Evolutionary conservation across 2,797 vertebrate species (phyloP), one percentile per base, ranked within the genome.

Genomic region (Tenualosa ilisha): DNA sequence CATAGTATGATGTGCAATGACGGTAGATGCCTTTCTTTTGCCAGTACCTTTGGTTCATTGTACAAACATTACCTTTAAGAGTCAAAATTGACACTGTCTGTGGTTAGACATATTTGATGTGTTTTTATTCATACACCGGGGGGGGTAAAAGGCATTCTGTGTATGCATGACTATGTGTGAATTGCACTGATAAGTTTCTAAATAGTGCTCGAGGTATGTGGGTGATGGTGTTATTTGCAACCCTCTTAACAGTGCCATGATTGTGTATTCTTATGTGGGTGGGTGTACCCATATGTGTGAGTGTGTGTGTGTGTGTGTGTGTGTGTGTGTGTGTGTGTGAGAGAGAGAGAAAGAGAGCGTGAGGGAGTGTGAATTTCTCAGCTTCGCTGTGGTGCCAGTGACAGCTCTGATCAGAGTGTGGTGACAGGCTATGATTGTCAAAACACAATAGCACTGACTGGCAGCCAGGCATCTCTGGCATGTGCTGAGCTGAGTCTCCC

Each of bases 391-490:
- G 87, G 93, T 93, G 91, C 91, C 87, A 92, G 93, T 95, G 95
- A 96, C 95, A 95, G 92, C 92, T 94, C 94, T 95, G 96, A 96
- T 96, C 94, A 94, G 93, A 93, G 94, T 92, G 94, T 92, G 94
- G 95, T 95, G 95, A 95, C 95, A 96, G 94, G 90, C 93, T 92
- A 94, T 94, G 94, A 96, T 95, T 96, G 95, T 96, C 95, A 95
- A 96, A 96, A 95, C 91, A 92, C 91, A 93, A 79, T 88, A 92
- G 92, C 91, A 82, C 90, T 95, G 95, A 95, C 91, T 96, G 94
- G 94, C 94, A 95, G 94, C 91, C 91, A 79, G 72, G 88, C 61
- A 65, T 92, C 93, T 93, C 92, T 92, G 92, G 92, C 88, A 90
- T 88, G 86, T 85, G 86, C 87, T 87, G 86, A 87, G 86, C 93